Base-by-base conservation (phyloP, 2,797 vertebrate species). In the Diceros bicornis region DNA sequence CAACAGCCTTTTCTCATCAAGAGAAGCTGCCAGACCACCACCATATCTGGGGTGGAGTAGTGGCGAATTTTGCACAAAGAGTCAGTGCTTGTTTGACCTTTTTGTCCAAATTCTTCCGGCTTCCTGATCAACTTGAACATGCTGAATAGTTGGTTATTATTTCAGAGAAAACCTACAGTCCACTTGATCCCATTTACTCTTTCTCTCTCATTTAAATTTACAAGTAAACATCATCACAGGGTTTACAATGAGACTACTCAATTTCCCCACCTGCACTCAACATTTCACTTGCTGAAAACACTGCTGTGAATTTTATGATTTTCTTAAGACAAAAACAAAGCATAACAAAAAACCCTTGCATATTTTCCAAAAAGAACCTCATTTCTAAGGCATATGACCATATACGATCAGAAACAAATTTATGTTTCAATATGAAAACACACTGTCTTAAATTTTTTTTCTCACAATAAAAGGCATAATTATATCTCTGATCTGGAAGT, bases 171-270 rank as follows among this genome's bases (percentile, higher is more conserved):
- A 79, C 4, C 9, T 47, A 47, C 18, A 41, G 14, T n/a, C 12
- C 34, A 41, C 66, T 82, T 87, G 20, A 87, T 55, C 34, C 50
- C 59, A 72, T 55, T 84, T 68, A 62, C 8, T 57, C 12, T 93
- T 83, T 93, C n/a, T 77, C 9, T 94, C 4, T 82, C 20, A 86
- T 41, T 91, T 94, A 84, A 82, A 57, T 92, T 71, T 27, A 91
- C 11, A 57, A 64, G 47, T n/a, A 79, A 84, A 59, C n/a, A 83
- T 57, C 37, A 41, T 37, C 52, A 69, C 6, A 77, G 57, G 11
- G 8, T 66, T 79, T 61, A 74, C 27, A 69, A 20, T 8, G 29
- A 62, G 47, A 32, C 2, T 50, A 78, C n/a, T 66, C 47, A 83
- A 47, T 85, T 85, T 50, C 4, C 4, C 12, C n/a, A 44, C 16